Evolutionary conservation across 2,113 vertebrate genomes (phyloP).

Genomic region (Clarias macrocephalus): DNA sequence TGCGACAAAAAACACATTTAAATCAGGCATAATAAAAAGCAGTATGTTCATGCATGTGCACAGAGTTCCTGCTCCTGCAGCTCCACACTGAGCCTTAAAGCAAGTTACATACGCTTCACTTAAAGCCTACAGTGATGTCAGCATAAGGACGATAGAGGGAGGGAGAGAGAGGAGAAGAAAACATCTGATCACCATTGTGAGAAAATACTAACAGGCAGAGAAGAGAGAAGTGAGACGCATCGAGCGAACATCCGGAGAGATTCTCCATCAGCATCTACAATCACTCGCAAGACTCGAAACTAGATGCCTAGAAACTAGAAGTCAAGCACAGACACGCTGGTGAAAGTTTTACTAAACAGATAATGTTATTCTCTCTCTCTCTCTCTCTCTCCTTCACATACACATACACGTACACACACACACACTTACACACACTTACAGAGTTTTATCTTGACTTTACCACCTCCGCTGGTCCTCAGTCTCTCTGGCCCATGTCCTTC

Average conservation of each 20-base stretch:
- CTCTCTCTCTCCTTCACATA: neutral
- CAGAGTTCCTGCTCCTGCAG: neutral
- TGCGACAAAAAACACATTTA: neutral
- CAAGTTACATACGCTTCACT: neutral
- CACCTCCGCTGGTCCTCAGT: neutral
- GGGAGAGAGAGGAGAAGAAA: neutral
- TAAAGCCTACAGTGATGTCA: neutral
- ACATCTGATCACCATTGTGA: slow-evolving; percentile 22
- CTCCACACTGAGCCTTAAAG: neutral
- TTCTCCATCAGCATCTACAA: neutral
- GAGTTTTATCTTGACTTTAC: neutral
- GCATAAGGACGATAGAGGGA: neutral
- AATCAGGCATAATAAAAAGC: too few species aligned
- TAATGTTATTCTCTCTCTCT: neutral
- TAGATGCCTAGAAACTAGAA: neutral
- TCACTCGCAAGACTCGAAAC: neutral
- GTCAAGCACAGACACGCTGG: neutral
- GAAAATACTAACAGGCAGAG: slow-evolving; percentile 23
- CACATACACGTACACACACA: neutral
- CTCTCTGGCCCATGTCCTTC: slow-evolving; percentile 34
- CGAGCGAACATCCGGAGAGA: neutral
- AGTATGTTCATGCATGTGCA: too few species aligned
- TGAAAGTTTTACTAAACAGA: neutral
- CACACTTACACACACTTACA: neutral
- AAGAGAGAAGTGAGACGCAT: slow-evolving; percentile 28